Base-by-base conservation (phyloP, 2,797 vertebrate species). In the Gymnothorax reevesii region DNA sequence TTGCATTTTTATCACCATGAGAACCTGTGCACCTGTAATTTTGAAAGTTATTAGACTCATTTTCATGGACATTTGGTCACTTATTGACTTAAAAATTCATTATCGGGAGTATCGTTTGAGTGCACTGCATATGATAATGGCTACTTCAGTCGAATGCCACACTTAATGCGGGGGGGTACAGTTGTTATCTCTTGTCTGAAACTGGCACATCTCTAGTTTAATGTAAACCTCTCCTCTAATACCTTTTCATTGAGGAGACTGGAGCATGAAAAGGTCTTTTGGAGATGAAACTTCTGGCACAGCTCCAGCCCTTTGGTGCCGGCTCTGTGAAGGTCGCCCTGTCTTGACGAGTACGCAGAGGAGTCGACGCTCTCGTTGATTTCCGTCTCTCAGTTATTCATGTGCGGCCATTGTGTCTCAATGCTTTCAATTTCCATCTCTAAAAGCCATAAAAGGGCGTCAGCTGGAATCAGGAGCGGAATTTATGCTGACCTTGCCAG, bases 401-500 rank as follows among this genome's bases (percentile, higher is more conserved):
- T 42, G 80, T 71, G 15, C 25, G 62, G 52, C 55, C 62, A 20
- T 22, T 57, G 49, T 64, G n/a, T 59, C 83, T 73, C 66, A 79
- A 84, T 42, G 54, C 57, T 84, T 84, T 54, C 54, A 84, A 49
- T 77, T 62, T 57, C 66, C 64, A 22, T 83, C 54, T 84, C 54
- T 77, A 77, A 54, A 84, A 86, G 69, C 82, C 25, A 57, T 42
- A 13, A 86, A 69, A 57, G 60, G 54, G 22, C 15, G 54, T 73
- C 33, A 71, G 73, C 80, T 13, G 62, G 66, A 86, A 83, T 42
- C 86, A 60, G 57, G n/a, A 83, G 55, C 13, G 52, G n/a, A 83
- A 59, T 62, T 83, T 62, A 62, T 62, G 55, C 82, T 59, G 57
- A 27, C 82, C 55, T 25, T 83, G 57, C 57, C 82, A 59, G 42